These are phyloP conservation scores for Phalacrocorax brasilianus DNA, from an alignment of 2,113 vertebrate genomes.

Conservation along the genomic window DNA sequence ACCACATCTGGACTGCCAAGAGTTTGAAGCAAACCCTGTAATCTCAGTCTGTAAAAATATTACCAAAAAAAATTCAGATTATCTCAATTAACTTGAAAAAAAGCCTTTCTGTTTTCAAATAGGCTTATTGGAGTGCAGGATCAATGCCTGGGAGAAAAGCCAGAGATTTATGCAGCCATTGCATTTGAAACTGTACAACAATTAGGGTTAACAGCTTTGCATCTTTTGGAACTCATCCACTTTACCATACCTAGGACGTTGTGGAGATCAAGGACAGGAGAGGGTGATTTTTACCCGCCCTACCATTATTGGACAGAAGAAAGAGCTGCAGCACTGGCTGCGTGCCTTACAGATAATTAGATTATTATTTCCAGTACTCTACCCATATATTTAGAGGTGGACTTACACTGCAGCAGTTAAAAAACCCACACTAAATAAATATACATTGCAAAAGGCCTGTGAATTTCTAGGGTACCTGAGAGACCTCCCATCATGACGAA, in stretches of 20 bases:
- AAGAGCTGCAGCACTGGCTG: not conserved
- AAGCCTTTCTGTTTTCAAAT: not conserved
- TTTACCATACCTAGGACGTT: not conserved
- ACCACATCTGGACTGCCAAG: not conserved
- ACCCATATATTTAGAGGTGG: not conserved
- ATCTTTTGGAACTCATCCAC: not conserved
- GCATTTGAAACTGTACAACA: slow-evolving; percentile 13
- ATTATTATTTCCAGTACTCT: not conserved
- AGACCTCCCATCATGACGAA: not conserved
- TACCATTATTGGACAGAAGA: not conserved
- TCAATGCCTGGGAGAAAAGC: slow-evolving; percentile 10
- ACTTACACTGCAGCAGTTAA: not conserved
- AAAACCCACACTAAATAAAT: not conserved
- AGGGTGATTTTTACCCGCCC: not conserved
- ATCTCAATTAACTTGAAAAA: slow-evolving; percentile 9
- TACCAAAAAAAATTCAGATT: not conserved
- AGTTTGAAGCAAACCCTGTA: not conserved
- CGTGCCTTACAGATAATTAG: not conserved
- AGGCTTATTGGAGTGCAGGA: not conserved
- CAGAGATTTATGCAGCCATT: slow-evolving; percentile 22
- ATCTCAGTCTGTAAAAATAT: not conserved
- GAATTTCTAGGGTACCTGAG: not conserved
- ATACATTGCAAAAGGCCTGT: not conserved
- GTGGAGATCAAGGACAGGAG: slow-evolving; percentile 24
- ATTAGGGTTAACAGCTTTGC: not conserved